Conservation (phyloP, 2,797 vertebrate species). For the Lophotriccus pileatus region DNA sequence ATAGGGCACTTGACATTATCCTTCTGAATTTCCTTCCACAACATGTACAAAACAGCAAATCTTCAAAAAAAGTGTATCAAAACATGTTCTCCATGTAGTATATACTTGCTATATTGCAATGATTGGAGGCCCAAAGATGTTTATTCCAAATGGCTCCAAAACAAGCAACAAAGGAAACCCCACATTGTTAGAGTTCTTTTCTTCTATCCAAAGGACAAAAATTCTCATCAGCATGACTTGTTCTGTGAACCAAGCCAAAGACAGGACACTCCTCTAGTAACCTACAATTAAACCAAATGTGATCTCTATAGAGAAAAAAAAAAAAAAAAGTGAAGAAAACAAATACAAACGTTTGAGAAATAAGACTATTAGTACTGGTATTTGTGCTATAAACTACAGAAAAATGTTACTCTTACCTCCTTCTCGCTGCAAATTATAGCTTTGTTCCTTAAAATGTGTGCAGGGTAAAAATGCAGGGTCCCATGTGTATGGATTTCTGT, state of each 20-base stretch:
- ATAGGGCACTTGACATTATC: neutral
- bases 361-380: neutral
- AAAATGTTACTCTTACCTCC: conserved; percentile 62
- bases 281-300: neutral
- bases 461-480: conserved; percentile 1
- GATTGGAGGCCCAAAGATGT: neutral
- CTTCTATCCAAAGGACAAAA: neutral
- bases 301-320: neutral
- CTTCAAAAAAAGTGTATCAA: neutral
- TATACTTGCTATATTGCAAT: neutral
- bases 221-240: neutral
- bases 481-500: conserved; percentile 26
- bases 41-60: neutral
- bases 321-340: neutral
- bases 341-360: neutral
- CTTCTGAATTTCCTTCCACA: neutral
- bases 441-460: conserved; percentile 14
- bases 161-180: neutral
- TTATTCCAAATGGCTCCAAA: neutral
- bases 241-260: neutral
- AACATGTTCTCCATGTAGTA: neutral
- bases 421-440: conserved; percentile 3
- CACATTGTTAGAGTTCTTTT: neutral
- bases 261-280: neutral
- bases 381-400: conserved; percentile 15